Base-by-base conservation (phyloP, 2,888 invertebrate species). In the Orthonychiurus folsomi region DNA sequence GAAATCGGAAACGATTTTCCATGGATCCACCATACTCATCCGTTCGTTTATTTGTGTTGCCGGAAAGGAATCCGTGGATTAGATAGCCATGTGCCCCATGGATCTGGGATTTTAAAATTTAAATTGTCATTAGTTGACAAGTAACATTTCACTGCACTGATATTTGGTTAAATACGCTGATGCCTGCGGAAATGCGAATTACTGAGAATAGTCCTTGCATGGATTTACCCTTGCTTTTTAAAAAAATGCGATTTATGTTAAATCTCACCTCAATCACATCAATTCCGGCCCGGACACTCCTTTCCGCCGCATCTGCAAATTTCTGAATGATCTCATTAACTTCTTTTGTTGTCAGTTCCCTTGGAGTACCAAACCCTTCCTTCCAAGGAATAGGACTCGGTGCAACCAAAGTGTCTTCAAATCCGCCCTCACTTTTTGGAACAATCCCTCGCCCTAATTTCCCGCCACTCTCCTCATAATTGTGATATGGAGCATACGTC, bases 1-100 rank as follows among this genome's bases (percentile, higher is more conserved):
- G 5, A n/a, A 63, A 53, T 56, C 63, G 25, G 2, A 57, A 37
- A 9, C 63, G 56, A 25, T 63, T 63, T 25, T 60, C 60, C 2
- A 63, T 50, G 15, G n/a, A 23, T 50, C 63, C 63, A 3, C 63
- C 63, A 48, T 63, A 63, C 37, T 63, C 56, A 28, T 63, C 63
- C 1, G 21, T 63, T 24, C 63, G 56, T n/a, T 63, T 60, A 26
- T 63, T 63, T 1, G 50, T 56, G 27, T 60, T 55, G 25, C 63
- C 60, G 15, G 55, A 55, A 3, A 63, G 50, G 26, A 63, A 63
- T 2, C 56, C 55, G 28, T 63, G 59, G 23, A 63, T 58, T 1
- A 62, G 47, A 20, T 62, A 62, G 1, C 62, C 62, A 18, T 62
- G 62, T 3, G 62, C 62, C 18, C 27, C 59, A 20, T 62, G 62